Evolutionary conservation across 2,797 vertebrate genomes (phyloP), one percentile per base, ranked within the genome.

Genomic region (Alca torda): DNA sequence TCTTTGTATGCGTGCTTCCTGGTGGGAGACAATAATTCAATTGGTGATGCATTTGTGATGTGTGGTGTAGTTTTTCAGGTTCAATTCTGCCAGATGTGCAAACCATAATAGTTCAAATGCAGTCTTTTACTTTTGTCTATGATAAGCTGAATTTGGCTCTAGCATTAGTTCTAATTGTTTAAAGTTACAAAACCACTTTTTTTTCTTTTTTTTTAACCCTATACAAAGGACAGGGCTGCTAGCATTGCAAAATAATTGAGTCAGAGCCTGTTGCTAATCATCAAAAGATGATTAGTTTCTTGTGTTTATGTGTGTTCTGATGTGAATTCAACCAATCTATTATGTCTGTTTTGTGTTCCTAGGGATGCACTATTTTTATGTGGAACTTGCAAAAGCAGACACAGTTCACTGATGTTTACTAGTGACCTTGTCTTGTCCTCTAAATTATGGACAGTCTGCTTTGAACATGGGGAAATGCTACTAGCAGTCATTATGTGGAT

Each of bases 381-480:
- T 88, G 95, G 64, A 83, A 95, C 78, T 93, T 73, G 17, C 91
- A 96, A 96, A 96, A 96, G 91, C 95, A 97, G 96, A 53, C 92
- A 68, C 74, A 93, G 93, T 83, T 96, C 87, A 61, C 81, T 77
- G 85, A 80, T 97, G 94, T 97, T 98, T 97, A 91, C 95, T 96
- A 54, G 95, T 63, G 95, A 98, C 98, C 97, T 98, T 98, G 96
- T 91, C 87, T 83, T 74, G 94, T 97, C 97, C 96, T 97, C 89
- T 97, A 97, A 97, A 77, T 97, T 94, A 96, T 54, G 78, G 92
- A 39, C 84, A 35, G 73, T 53, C 48, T 54, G 77, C 95, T 97
- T 95, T 90, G 96, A 96, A 86, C 85, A 63, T 6, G 33, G 67
- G 93, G 93, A 95, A 93, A 82, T 41, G 86, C 73, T 91, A 87